Evolutionary conservation across 2,888 invertebrate genomes (phyloP).

Genomic region (Microplitis manilae): DNA sequence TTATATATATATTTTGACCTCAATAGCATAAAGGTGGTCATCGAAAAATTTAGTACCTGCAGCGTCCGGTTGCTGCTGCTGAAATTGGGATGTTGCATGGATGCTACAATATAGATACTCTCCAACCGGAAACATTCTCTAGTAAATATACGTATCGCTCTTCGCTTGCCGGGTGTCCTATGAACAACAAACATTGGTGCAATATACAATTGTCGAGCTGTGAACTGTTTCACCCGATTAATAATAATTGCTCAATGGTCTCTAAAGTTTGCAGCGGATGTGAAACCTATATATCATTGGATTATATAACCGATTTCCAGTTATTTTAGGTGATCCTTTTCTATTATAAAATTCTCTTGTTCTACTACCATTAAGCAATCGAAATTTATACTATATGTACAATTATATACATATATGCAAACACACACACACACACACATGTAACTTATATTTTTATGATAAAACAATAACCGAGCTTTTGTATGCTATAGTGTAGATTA

Average conservation of each 20-base stretch:
- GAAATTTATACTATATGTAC: not conserved
- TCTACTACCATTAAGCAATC: not conserved
- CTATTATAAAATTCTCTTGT: not conserved
- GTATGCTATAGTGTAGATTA: slow-evolving; percentile 8
- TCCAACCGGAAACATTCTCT: slow-evolving; percentile 58
- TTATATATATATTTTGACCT: slow-evolving; percentile 12
- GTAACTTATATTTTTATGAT: not conserved
- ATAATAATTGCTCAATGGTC: slow-evolving; percentile 42
- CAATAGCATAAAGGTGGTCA: slow-evolving; percentile 25
- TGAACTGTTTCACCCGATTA: slow-evolving; percentile 32
- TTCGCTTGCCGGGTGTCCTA: slow-evolving; percentile 67
- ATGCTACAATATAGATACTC: slow-evolving; percentile 25
- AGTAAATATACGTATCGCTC: slow-evolving; percentile 93
- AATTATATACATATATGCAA: not conserved
- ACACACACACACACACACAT: too few species aligned
- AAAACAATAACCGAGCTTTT: slow-evolving; percentile 9
- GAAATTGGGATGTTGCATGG: slow-evolving; percentile 7
- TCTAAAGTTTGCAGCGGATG: slow-evolving; percentile 36
- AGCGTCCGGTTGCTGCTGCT: slow-evolving; percentile 25
- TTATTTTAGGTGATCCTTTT: slow-evolving; percentile 11
- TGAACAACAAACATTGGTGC: slow-evolving; percentile 57
- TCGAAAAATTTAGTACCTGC: slow-evolving; percentile 40
- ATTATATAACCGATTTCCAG: not conserved
- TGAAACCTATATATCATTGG: slow-evolving; percentile 25
- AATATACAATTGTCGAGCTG: slow-evolving; percentile 21